Base-by-base conservation (phyloP, 1,140 invertebrate genomes). In the Drosophila simulans region DNA sequence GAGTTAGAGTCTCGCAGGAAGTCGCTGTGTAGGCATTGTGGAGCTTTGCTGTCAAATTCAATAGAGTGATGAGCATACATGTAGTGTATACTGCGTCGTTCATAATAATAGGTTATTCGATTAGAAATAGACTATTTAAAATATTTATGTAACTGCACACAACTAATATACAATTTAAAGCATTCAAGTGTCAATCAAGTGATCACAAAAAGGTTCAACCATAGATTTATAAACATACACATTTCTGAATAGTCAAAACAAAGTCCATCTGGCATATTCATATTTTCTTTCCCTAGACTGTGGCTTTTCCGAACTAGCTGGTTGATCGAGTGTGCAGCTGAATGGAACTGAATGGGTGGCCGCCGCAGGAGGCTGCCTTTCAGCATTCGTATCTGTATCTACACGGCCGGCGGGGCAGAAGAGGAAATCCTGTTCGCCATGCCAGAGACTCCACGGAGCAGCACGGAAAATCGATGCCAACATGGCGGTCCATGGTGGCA, bases 391-490 rank as follows among this genome's bases (percentile, higher is more conserved):
- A 64, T 64, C 62, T 64, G 56, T 78, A 82, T 82, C 70, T 79
- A 73, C 42, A 63, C 46, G 63, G 59, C 56, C 48, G 56, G 13
- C 60, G 37, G 57, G 57, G 60, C 57, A 65, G n/a, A 63, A 63
- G 43, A 69, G 83, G 83, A 88, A 69, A 80, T 88, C 83, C 84
- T 88, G 75, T 80, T 55, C 68, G 78, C 69, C 48, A 53, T 65
- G 49, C 25, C 11, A 22, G 51, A 56, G 48, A 53, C 56, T 59
- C 60, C 46, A 48, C 62, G 13, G 46, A 68, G 43, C 42, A 62
- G 56, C 40, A 82, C 51, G 72, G 73, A 89, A 89, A 89, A 89
- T 89, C 84, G 65, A 89, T 89, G 84, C 12, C 42, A 71, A 57
- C 65, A 71, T 71, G 68, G 68, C 66, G 51, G 45, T 13, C 20